Evolutionary conservation across 2,113 vertebrate species (phyloP).

Genomic region (Forbesichthys agassizii): DNA sequence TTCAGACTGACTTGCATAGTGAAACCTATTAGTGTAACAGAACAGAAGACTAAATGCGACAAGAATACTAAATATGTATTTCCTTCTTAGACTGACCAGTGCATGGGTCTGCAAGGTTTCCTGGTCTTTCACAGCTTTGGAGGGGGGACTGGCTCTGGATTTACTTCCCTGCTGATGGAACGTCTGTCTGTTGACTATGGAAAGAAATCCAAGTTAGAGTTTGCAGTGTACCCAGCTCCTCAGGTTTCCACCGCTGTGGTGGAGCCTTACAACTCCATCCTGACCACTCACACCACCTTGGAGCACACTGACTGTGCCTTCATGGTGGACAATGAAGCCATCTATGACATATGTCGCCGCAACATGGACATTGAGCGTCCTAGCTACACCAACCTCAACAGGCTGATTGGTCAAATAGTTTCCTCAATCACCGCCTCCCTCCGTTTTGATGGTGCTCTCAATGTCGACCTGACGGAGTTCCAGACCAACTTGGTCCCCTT

Average conservation of each 20-base stretch:
- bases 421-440: slow-evolving; percentile 88
- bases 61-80: background rate
- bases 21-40: too few species aligned
- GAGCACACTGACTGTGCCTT: slow-evolving; percentile 89
- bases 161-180: slow-evolving; percentile 88
- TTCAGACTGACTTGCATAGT: too few species aligned
- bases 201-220: slow-evolving; percentile 89
- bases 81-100: slow-evolving; percentile 80
- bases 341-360: slow-evolving; percentile 84
- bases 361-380: slow-evolving; percentile 87
- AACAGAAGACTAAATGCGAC: background rate
- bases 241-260: slow-evolving; percentile 85
- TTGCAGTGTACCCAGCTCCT: slow-evolving; percentile 84
- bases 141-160: slow-evolving; percentile 86
- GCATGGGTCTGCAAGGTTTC: slow-evolving; percentile 86
- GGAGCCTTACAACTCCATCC: slow-evolving; percentile 87
- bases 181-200: slow-evolving; percentile 85
- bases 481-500: slow-evolving; percentile 88
- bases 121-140: slow-evolving; percentile 88
- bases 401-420: slow-evolving; percentile 84
- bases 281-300: slow-evolving; percentile 88
- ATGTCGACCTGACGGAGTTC: slow-evolving; percentile 86
- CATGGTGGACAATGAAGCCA: slow-evolving; percentile 90
- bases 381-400: slow-evolving; percentile 83
- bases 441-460: slow-evolving; percentile 84